A percentile compares a stretch with the other conserved stretches of the same genome.
Conservation (phyloP, 2,888 invertebrate genomes). For the Microchrysa polita region DNA sequence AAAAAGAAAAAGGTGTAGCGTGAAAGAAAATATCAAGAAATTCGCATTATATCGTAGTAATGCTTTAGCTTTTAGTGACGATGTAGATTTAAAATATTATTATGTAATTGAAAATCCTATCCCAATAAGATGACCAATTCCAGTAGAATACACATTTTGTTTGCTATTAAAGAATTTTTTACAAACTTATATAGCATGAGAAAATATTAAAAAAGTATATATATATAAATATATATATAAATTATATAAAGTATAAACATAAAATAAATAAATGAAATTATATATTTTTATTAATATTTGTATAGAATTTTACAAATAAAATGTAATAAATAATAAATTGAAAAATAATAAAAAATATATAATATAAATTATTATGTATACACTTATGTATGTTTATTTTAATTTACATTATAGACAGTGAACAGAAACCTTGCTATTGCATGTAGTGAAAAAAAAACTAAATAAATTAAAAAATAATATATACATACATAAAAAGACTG, state of each 20-base stretch:
- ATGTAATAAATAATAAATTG: not conserved
- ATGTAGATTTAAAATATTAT: constrained; percentile 24
- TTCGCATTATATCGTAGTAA: constrained; percentile 5
- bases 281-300: constrained; percentile 45
- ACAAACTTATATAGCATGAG: constrained; percentile 27
- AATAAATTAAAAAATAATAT: constrained; percentile 2
- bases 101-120: constrained; percentile 23
- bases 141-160: constrained; percentile 37
- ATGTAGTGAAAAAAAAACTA: constrained; percentile 29
- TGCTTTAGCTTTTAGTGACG: constrained; percentile 32
- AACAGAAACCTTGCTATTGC: constrained; percentile 42
- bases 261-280: constrained; percentile 33
- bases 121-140: constrained; percentile 33
- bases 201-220: no score
- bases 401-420: constrained; percentile 25
- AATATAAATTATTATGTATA: not conserved
- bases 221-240: no score
- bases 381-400: constrained; percentile 7
- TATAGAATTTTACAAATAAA: constrained; percentile 40
- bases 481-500: constrained; percentile 15
- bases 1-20: not conserved
- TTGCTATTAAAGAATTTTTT: constrained; percentile 39
- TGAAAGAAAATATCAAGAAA: constrained; percentile 1
- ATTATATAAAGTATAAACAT: constrained; percentile 18
- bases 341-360: constrained; percentile 2